Conservation (phyloP, 2,113 vertebrate genomes). For the Tenebrosternarchus preto region DNA sequence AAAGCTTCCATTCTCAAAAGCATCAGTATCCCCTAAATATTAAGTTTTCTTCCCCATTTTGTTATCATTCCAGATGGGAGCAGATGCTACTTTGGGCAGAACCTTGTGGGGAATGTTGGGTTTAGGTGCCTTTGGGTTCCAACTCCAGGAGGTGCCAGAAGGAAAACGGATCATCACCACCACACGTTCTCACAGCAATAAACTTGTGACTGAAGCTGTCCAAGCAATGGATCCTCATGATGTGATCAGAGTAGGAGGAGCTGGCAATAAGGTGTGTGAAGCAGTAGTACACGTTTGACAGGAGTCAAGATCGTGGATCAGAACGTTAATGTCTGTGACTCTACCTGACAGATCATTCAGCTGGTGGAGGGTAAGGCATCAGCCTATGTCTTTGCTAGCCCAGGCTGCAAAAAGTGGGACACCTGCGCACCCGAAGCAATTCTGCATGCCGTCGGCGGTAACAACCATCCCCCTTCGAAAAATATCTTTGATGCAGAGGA, state of each 20-base stretch:
- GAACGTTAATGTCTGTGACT: background rate
- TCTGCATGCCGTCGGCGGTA: conserved; percentile 91
- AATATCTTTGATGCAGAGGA: background rate
- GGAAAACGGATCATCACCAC: conserved; percentile 87
- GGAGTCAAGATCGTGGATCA: background rate
- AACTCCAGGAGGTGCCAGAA: conserved; percentile 84
- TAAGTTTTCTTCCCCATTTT: background rate
- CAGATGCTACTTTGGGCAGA: conserved; percentile 80
- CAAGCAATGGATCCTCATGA: conserved; percentile 87
- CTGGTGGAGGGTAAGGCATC: conserved; percentile 95
- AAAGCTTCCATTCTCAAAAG: background rate
- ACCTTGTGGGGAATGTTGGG: conserved; percentile 93
- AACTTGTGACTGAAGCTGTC: conserved; percentile 86
- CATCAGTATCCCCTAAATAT: background rate
- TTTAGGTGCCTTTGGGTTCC: conserved; percentile 90
- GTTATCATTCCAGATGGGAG: conserved; percentile 78
- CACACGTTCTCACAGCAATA: conserved; percentile 92
- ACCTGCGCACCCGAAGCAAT: conserved; percentile 95
- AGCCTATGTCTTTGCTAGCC: conserved; percentile 95
- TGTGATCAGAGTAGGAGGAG: conserved; percentile 89
- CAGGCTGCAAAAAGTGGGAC: conserved; percentile 97
- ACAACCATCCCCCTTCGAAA: conserved; percentile 21
- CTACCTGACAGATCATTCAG: conserved; percentile 84
- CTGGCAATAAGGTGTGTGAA: conserved; percentile 90
- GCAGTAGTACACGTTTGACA: background rate